phyloP scores from a whole-genome alignment of 2,113 vertebrate genomes.

The Okapia johnstoni region DNA sequence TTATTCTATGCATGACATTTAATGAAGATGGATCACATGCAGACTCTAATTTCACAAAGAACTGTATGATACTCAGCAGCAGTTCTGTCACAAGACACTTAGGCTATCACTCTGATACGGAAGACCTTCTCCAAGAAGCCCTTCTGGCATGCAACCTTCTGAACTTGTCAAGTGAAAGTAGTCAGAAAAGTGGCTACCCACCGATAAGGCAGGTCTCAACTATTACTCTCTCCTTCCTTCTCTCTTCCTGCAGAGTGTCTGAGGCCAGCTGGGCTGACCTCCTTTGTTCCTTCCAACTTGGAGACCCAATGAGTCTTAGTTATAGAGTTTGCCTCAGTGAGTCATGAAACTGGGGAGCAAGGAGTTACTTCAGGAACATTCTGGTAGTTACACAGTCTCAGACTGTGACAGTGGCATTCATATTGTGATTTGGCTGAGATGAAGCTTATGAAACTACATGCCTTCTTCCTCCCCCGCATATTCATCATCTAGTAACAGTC shows the following conservation, averaged over 20 bases:
- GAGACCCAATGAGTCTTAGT: background rate
- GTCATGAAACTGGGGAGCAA: background rate
- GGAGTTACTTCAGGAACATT: background rate
- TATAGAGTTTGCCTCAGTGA: background rate
- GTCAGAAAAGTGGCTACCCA: background rate
- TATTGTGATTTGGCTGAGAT: background rate
- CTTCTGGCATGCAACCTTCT: conserved; percentile 41
- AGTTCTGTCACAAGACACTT: conserved; percentile 8
- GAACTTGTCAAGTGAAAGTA: conserved; percentile 57
- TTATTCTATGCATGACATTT: background rate
- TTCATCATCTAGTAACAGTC: background rate
- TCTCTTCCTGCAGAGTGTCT: background rate
- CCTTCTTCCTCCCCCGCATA: background rate
- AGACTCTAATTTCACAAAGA: background rate
- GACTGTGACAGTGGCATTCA: background rate
- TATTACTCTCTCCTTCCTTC: background rate
- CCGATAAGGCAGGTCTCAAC: background rate
- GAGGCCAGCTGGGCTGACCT: background rate
- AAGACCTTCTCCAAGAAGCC: conserved; percentile 45
- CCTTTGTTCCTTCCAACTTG: background rate
- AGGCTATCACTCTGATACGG: background rate
- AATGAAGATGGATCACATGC: background rate
- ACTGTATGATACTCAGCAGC: background rate
- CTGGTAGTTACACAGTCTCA: background rate
- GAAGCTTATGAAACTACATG: background rate